Evolutionary conservation across 2,888 invertebrate genomes (phyloP).

Genomic region (Lepas anatifera): DNA sequence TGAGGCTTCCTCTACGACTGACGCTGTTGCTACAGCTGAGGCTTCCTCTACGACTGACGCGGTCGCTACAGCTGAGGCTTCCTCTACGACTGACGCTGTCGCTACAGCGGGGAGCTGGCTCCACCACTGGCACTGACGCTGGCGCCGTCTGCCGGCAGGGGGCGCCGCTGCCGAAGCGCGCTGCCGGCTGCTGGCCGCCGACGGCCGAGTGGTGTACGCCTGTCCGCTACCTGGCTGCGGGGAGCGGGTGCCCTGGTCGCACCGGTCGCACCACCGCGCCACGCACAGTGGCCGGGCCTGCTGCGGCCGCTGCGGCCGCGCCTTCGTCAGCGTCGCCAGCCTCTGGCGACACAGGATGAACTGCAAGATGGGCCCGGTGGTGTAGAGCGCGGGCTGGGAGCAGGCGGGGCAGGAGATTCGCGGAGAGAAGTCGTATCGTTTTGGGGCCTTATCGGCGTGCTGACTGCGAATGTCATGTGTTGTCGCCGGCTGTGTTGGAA

Average conservation of each 20-base stretch:
- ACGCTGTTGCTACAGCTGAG: no score
- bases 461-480: no score
- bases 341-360: conserved; percentile 5
- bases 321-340: conserved; percentile 2
- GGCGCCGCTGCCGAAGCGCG: background rate
- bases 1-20: no score
- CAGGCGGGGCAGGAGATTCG: background rate
- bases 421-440: background rate
- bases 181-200: background rate
- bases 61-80: no score
- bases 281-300: conserved; percentile 16
- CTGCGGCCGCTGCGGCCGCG: conserved; percentile 7
- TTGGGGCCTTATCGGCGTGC: no score
- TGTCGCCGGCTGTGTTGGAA: no score
- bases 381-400: background rate
- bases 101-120: no score
- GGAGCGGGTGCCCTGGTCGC: conserved; percentile 5
- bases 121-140: conserved; percentile 11
- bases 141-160: conserved; percentile 6
- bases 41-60: no score
- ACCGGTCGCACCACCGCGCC: conserved; percentile 16
- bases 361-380: conserved; percentile 2
- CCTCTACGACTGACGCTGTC: no score
- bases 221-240: background rate
- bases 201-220: background rate